Percentiles rank a stretch among this genome's conserved stretches.
phyloP scores from a whole-genome alignment of 37 sponge, comb jelly and placozoan genomes.

The Halichondria panicea region DNA sequence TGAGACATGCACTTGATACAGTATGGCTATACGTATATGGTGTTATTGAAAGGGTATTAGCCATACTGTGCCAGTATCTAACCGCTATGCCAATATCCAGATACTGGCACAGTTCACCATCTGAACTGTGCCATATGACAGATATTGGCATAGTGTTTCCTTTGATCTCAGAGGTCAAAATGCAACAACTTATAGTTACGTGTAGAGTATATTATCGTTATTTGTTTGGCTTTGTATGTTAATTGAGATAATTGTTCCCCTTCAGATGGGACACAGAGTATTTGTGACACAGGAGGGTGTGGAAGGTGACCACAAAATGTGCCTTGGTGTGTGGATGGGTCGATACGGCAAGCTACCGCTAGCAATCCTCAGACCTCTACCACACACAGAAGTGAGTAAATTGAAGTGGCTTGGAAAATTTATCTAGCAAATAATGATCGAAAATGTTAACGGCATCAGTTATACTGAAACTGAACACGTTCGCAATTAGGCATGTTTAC shows the following conservation, averaged over 20 bases:
- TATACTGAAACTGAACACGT: no score
- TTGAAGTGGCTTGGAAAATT: background rate
- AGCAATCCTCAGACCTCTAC: background rate
- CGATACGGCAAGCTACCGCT: conserved; percentile 16
- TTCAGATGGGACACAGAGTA: conserved; percentile 31
- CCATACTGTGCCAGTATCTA: no score
- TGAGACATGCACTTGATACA: no score
- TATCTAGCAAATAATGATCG: no score
- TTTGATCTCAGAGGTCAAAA: no score
- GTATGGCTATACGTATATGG: no score
- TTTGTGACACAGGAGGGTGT: conserved; percentile 31
- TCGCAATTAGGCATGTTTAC: no score
- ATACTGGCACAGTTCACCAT: no score
- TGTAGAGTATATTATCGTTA: background rate
- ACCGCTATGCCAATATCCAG: no score
- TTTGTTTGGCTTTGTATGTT: background rate
- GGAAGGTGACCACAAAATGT: conserved; percentile 19
- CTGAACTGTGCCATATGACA: no score
- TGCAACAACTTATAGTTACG: background rate
- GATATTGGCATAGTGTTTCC: no score
- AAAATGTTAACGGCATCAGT: no score
- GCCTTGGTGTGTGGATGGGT: conserved; percentile 12
- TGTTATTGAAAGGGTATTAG: background rate
- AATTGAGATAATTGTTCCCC: background rate
- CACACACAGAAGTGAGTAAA: background rate